Base-by-base conservation (phyloP, 2,888 invertebrate species). In the Penaeus monodon region DNA sequence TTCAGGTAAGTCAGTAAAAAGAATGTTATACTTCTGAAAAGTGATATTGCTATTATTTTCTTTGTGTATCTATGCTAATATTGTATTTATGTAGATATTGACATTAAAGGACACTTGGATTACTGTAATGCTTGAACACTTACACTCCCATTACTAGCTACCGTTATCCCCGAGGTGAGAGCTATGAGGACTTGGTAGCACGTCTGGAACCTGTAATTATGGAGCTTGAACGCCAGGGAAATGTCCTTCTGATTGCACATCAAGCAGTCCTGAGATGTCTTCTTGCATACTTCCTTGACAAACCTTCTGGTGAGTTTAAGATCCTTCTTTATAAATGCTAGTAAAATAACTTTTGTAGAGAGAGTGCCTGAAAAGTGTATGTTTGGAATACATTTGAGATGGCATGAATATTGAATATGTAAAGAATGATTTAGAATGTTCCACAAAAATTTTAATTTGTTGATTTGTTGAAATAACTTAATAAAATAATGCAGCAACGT, bases 111-210 rank as follows among this genome's bases (percentile, higher is more conserved):
- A 6, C 14, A 49, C 49, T 14, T 49, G 14, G 49, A 49, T 49
- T 57, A 17, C 14, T 57, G 57, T 57, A 57, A 20, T 57, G 57
- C 10, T 20, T 57, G 17, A 17, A 57, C 57, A 57, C 14, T 4
- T 57, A 17, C 57, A 17, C 17, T 20, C 57, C 57, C 57, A 57
- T 64, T 81, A 65, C 10, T 85, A 90, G 90, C 29, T 90, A 88
- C 92, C 94, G 96, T n/a, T 96, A 96, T 92, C 96, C 96, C 0
- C 96, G 96, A 94, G 96, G 96, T 14, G 96, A 98, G 94, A 97
- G 97, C 22, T 99, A 99, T 93, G 95, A 97, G 91, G 98, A 98
- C 93, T 95, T 98, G 90, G 97, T 98, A 94, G 95, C 95, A 20
- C 94, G 98, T 8, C 94, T 98, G 84, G 96, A 97, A 87, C 97